Conservation (phyloP, 2,113 vertebrate species). For the Clinocottus analis region DNA sequence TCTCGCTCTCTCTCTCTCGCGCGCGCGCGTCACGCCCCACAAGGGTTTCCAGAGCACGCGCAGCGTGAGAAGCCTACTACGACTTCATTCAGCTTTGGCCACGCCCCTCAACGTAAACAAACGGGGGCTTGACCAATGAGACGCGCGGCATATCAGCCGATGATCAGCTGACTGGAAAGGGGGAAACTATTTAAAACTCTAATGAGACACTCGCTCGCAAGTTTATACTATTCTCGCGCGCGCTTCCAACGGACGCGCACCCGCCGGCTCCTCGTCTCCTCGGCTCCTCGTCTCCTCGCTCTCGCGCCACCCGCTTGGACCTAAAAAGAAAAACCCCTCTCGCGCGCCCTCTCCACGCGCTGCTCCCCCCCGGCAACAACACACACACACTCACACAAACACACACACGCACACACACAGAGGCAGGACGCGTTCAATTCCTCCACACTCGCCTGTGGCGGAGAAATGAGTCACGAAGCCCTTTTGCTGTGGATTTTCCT, state of each 20-base stretch:
- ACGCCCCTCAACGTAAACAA: slow-evolving; percentile 79
- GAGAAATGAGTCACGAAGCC: slow-evolving; percentile 67
- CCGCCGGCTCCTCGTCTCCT: slow-evolving; percentile 21
- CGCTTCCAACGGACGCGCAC: not conserved
- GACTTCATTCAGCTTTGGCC: slow-evolving; percentile 77
- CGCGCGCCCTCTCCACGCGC: not conserved
- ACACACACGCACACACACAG: too few species aligned
- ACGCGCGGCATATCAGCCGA: slow-evolving; percentile 80
- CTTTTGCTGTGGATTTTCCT: slow-evolving; percentile 69
- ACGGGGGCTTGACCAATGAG: slow-evolving; percentile 85
- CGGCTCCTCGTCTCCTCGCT: slow-evolving; percentile 21
- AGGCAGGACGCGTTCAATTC: slow-evolving; percentile 17
- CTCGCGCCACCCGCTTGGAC: slow-evolving; percentile 11
- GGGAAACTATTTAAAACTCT: slow-evolving; percentile 84
- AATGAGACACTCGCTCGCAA: slow-evolving; percentile 65
- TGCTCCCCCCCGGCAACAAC: not conserved
- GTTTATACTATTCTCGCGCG: slow-evolving; percentile 54
- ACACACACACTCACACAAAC: too few species aligned
- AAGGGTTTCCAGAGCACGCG: slow-evolving; percentile 26
- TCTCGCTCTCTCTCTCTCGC: too few species aligned
- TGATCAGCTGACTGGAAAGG: slow-evolving; percentile 85
- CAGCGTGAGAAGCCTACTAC: slow-evolving; percentile 74
- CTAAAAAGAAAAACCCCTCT: too few species aligned
- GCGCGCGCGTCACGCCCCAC: not conserved
- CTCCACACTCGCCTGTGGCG: slow-evolving; percentile 24